Percentiles rank a stretch among this genome's conserved stretches.
phyloP scores from a whole-genome alignment of 2,797 vertebrate species.

The Cossypha heuglini region DNA sequence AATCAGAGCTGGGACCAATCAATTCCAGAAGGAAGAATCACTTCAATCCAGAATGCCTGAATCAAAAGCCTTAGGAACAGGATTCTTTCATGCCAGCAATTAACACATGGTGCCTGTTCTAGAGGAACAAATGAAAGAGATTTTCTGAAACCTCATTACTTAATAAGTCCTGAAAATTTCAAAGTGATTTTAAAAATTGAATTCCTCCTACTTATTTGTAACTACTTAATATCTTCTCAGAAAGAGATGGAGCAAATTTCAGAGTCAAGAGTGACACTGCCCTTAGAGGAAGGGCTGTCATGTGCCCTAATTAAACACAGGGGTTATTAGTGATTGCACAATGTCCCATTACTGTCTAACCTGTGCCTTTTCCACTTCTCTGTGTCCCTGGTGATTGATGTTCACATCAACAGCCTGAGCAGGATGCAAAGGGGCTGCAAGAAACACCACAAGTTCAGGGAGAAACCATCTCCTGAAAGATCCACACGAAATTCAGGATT shows the following conservation, averaged over 20 bases:
- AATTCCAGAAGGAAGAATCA: conserved; percentile 47
- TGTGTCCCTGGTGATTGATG: not conserved
- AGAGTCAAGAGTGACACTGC: not conserved
- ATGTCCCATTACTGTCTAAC: not conserved
- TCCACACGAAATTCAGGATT: not conserved
- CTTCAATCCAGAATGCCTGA: not conserved
- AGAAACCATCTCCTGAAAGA: not conserved
- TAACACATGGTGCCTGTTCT: not conserved
- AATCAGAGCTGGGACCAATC: conserved; percentile 41
- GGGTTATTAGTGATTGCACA: not conserved
- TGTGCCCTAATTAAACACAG: not conserved
- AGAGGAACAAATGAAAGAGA: not conserved
- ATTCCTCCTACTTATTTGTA: not conserved
- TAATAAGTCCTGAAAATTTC: not conserved
- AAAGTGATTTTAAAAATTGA: not conserved
- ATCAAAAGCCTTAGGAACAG: not conserved
- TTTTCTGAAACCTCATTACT: not conserved
- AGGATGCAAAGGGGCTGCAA: not conserved
- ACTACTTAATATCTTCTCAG: not conserved
- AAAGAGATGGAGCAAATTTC: not conserved
- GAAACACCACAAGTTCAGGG: not conserved
- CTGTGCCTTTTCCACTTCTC: not conserved
- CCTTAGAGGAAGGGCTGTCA: not conserved
- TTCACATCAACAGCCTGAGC: not conserved
- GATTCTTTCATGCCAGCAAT: not conserved